Base-by-base conservation (phyloP, 2,888 invertebrate genomes). In the Helleia helle region DNA sequence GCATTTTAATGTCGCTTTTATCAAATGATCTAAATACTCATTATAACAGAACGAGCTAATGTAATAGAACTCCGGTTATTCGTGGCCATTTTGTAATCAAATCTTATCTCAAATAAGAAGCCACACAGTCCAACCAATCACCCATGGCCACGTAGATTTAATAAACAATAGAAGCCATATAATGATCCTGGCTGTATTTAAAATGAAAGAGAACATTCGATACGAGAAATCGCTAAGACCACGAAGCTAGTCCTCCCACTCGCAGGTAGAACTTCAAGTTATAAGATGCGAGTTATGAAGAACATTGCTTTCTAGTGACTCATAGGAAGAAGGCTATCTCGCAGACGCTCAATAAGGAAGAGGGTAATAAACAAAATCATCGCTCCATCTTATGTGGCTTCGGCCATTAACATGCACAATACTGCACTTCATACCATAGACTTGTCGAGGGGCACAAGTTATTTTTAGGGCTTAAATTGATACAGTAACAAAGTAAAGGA, bases 301-400 rank as follows among this genome's bases (percentile, higher is more conserved):
- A 75, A 73, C 74, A 80, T 81, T 59, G 75, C 81, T 84, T 83
- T 81, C 83, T 81, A 81, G 73, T 84, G 83, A 84, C 65, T 84
- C 83, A 84, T 80, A 81, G 83, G 83, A 84, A 81, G 83, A 77
- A 79, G 79, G 76, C 77, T 76, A 83, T 83, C 81, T 76, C 61
- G 69, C 83, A 81, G 81, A 81, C 83, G 79, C 64, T 80, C 80
- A 83, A 84, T 84, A 80, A 84, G 84, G 84, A 84, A 83, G 83
- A 74, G 76, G 74, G 79, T 72, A 84, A 84, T 84, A 83, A 84
- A 83, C 80, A 79, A 83, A 83, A 80, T 81, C 84, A 81, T 80
- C 81, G 81, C 81, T 75, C 69, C 75, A 73, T 80, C 83, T 81
- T 79, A 75, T 73, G 79, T 71, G 71, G 76, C 79, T 75, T 70